phyloP scores from a whole-genome alignment of 2,113 vertebrate species.

The Atractosteus spatula region DNA sequence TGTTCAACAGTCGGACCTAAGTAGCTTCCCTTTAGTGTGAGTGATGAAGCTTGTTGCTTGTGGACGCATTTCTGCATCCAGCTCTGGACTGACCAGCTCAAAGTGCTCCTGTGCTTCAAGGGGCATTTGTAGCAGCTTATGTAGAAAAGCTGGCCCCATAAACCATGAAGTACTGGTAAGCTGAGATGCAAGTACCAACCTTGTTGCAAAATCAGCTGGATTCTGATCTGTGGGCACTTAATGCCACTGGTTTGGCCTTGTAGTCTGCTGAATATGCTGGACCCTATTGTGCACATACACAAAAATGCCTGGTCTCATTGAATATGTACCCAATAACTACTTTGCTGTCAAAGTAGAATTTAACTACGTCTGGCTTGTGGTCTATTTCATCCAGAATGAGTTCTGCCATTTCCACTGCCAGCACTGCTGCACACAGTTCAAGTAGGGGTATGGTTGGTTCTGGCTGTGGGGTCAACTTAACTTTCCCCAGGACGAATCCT shows the following conservation, averaged over 20 bases:
- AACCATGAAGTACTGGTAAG: constrained; percentile 13
- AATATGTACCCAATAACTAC: constrained; percentile 21
- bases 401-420: constrained; percentile 31
- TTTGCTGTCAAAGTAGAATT: constrained; percentile 24
- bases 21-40: not conserved
- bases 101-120: not conserved
- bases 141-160: constrained; percentile 20
- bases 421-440: constrained; percentile 29
- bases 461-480: constrained; percentile 22
- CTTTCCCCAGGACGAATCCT: constrained; percentile 20
- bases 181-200: not conserved
- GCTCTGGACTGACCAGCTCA: not conserved
- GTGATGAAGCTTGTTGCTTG: not conserved
- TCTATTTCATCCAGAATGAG: constrained; percentile 18
- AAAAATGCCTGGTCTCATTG: constrained; percentile 18
- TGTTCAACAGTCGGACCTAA: no score
- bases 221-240: not conserved
- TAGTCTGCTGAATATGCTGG: constrained; percentile 4
- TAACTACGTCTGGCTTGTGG: not conserved
- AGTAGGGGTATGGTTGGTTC: constrained; percentile 22
- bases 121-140: not conserved
- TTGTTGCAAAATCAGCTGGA: constrained; percentile 18
- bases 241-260: constrained; percentile 18
- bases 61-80: constrained; percentile 2
- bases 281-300: constrained; percentile 19